Percentiles rank a stretch among this genome's conserved stretches.
These are phyloP conservation scores for Drosophila navojoa DNA, from an alignment of 1,140 invertebrate species.

Conservation along the genomic window DNA sequence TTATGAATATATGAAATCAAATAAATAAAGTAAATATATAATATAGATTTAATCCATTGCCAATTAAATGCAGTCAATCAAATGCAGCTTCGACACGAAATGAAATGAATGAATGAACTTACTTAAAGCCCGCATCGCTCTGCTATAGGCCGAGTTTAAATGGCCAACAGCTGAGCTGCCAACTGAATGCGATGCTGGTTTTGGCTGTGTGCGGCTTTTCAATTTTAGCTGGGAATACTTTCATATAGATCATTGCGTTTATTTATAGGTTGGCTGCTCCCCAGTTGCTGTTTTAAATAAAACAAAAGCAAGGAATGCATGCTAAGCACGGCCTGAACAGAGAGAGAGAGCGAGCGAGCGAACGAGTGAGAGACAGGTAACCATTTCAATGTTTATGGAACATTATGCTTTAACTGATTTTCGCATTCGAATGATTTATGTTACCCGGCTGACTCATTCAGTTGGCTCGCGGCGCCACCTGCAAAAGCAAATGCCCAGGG, in stretches of 20 bases:
- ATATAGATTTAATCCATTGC: too few species aligned
- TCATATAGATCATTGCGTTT: slow-evolving; percentile 12
- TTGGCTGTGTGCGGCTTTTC: background rate
- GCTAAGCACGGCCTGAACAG: background rate
- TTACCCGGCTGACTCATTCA: slow-evolving; percentile 73
- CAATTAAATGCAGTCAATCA: background rate
- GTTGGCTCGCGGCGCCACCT: slow-evolving; percentile 23
- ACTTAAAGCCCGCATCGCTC: too few species aligned
- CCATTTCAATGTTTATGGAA: slow-evolving; percentile 46
- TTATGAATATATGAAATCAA: too few species aligned
- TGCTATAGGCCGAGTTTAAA: too few species aligned
- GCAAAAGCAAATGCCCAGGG: slow-evolving; percentile 50
- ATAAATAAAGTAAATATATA: too few species aligned
- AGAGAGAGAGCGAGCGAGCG: too few species aligned
- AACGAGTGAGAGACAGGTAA: background rate
- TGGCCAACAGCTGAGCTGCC: too few species aligned
- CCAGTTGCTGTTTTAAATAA: slow-evolving; percentile 24
- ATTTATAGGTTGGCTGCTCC: slow-evolving; percentile 18
- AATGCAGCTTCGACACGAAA: too few species aligned
- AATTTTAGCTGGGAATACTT: background rate
- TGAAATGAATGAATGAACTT: too few species aligned
- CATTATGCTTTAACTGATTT: slow-evolving; percentile 79
- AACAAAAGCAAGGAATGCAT: slow-evolving; percentile 15
- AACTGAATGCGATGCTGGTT: too few species aligned
- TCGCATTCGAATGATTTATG: slow-evolving; percentile 79